These are phyloP conservation scores for Lasioglossum marginatum DNA, from an alignment of 2,888 invertebrate genomes.

Conservation along the genomic window DNA sequence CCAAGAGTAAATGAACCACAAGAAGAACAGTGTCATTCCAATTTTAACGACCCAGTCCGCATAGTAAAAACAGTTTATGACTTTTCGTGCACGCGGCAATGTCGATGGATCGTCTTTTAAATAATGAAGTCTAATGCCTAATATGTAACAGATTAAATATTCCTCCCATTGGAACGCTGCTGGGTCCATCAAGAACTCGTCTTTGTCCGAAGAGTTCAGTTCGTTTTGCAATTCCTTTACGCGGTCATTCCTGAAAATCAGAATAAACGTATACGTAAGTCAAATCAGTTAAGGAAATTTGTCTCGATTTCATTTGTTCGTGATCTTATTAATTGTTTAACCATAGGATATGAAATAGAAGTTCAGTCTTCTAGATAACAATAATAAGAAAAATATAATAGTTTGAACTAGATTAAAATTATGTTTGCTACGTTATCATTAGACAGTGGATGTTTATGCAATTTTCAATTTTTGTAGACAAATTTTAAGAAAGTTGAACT, in stretches of 20 bases:
- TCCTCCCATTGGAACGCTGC: constrained; percentile 87
- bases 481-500: too few species aligned
- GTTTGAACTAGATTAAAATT: too few species aligned
- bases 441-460: too few species aligned
- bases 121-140: constrained; percentile 93
- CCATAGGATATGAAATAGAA: too few species aligned
- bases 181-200: constrained; percentile 84
- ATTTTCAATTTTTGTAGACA: too few species aligned
- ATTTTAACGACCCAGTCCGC: constrained; percentile 74
- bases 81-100: constrained; percentile 89
- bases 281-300: too few species aligned
- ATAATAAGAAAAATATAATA: too few species aligned
- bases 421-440: too few species aligned
- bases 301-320: too few species aligned
- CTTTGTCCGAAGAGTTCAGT: constrained; percentile 80
- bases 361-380: too few species aligned
- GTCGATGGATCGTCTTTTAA: constrained; percentile 93
- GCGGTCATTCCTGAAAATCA: constrained; percentile 75
- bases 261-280: background rate
- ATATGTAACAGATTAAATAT: constrained; percentile 90
- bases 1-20: constrained; percentile 77
- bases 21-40: constrained; percentile 62
- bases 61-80: constrained; percentile 83
- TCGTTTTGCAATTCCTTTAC: constrained; percentile 69
- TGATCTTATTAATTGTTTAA: too few species aligned